Evolutionary conservation across 1,140 invertebrate species (phyloP).

Genomic region (Ericerus pela): DNA sequence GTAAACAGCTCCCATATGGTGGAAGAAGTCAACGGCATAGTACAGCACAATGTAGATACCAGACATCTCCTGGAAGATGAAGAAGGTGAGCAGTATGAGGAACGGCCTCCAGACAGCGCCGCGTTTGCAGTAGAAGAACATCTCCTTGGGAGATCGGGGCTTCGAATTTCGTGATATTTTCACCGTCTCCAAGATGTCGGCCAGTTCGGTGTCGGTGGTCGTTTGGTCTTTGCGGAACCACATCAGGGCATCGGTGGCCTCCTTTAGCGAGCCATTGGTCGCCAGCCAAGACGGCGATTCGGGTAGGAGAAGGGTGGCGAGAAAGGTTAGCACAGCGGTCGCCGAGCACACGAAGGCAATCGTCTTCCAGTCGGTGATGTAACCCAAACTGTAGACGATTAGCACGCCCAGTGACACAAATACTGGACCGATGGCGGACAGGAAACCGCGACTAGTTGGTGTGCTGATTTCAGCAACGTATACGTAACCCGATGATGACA

Average conservation of each 20-base stretch:
- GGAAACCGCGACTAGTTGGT: conserved; percentile 26
- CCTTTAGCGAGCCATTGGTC: conserved; percentile 37
- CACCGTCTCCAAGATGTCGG: conserved; percentile 34
- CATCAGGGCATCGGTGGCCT: conserved; percentile 38
- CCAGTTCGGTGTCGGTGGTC: conserved; percentile 40
- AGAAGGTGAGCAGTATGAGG: conserved; percentile 43
- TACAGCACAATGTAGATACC: conserved; percentile 63
- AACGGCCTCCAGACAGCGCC: conserved; percentile 44
- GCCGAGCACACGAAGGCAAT: conserved; percentile 21
- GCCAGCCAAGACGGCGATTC: conserved; percentile 50
- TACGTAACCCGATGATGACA: conserved; percentile 28
- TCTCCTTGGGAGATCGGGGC: background rate
- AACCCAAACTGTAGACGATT: conserved; percentile 35
- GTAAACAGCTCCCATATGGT: conserved; percentile 45
- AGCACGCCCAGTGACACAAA: conserved; percentile 38
- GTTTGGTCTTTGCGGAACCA: conserved; percentile 41
- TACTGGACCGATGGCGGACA: conserved; percentile 33
- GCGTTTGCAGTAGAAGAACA: background rate
- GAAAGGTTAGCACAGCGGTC: conserved; percentile 24
- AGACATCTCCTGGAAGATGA: conserved; percentile 51
- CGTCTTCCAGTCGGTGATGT: conserved; percentile 29
- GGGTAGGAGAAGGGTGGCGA: conserved; percentile 45
- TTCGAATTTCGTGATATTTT: background rate
- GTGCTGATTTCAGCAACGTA: conserved; percentile 29
- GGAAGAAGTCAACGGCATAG: conserved; percentile 53